phyloP scores from a whole-genome alignment of 1,140 invertebrate genomes.

The Drosophila baimaii region DNA sequence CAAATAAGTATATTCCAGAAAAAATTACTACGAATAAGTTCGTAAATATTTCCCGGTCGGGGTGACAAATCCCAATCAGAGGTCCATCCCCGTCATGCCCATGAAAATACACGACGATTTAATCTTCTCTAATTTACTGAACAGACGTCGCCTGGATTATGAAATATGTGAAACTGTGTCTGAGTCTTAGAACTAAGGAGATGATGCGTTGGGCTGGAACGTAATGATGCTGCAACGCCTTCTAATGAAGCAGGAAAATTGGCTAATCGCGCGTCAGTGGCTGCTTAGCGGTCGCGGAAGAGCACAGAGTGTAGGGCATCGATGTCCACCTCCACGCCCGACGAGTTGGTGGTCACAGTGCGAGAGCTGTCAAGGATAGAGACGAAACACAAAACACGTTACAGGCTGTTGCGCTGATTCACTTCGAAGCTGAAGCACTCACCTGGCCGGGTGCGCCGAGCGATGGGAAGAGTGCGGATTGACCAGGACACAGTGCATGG shows the following conservation, averaged over 20 bases:
- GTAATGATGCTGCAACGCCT: not conserved
- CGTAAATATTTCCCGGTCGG: too few species aligned
- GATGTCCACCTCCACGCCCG: slow-evolving; percentile 73
- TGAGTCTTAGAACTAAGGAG: slow-evolving; percentile 33
- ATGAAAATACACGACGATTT: not conserved
- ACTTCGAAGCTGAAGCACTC: slow-evolving; percentile 35
- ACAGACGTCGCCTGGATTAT: slow-evolving; percentile 2
- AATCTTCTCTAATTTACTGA: slow-evolving; percentile 20
- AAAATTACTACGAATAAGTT: too few species aligned
- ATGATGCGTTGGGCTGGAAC: slow-evolving; percentile 23
- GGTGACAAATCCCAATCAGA: too few species aligned
- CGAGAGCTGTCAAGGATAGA: slow-evolving; percentile 46
- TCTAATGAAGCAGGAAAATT: slow-evolving; percentile 19
- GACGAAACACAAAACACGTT: not conserved
- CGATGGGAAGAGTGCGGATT: slow-evolving; percentile 88
- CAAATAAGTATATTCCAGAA: too few species aligned
- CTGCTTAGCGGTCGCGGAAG: slow-evolving; percentile 60
- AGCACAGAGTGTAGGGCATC: slow-evolving; percentile 75
- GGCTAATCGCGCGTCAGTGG: slow-evolving; percentile 13
- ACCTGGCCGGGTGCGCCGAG: slow-evolving; percentile 85
- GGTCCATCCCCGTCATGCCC: not conserved
- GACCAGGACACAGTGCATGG: slow-evolving; percentile 92
- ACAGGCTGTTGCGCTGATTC: not conserved
- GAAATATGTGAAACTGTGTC: too few species aligned
- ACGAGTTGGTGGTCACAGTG: slow-evolving; percentile 71